Evolutionary conservation across 2,113 vertebrate genomes (phyloP), one percentile per base, ranked within the genome.

Genomic region (Mustela nigripes): DNA sequence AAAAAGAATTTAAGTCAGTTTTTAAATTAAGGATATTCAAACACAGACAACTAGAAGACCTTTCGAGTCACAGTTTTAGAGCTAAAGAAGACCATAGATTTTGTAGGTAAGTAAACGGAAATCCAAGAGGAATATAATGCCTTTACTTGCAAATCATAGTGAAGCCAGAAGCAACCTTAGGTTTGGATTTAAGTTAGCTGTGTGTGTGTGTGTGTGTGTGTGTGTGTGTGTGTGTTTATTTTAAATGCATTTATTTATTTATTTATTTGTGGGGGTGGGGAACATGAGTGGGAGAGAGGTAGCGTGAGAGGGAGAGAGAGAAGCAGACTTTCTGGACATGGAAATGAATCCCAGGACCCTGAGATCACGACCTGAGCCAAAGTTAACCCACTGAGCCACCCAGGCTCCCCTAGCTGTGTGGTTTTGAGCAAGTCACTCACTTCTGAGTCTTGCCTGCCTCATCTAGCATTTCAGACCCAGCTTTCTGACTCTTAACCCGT

Each of bases 21-120:
- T 95, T 48, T 48, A 80, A 45, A 91, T 94, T 50, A 89, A 95
- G 62, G 22, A 93, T 85, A 80, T 78, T 63, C 50, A 91, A 39
- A 65, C 62, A 94, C 84, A 79, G 36, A 71, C 74, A 56, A 69
- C 65, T 60, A 80, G 8, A 62, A 82, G 10, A 28, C 36, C 62
- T 53, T 87, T 89, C 79, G 67, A 42, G 63, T 74, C 69, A 53
- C 60, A 31, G 63, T 97, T 94, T 95, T 79, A 94, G 69, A 88
- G 31, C 28, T 80, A 36, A 78, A 84, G 83, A 45, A 14, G 10
- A 80, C 45, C 31, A 22, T 0, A 16, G 33, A 56, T 86, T 82
- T 91, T 91, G 28, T 26, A 83, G 50, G 26, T 33, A 28, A 95
- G 39, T 89, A 82, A 39, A 63, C 24, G 39, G 26, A 96, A 69